phyloP scores from a whole-genome alignment of 2,113 vertebrate species.

The Heterochromis multidens region DNA sequence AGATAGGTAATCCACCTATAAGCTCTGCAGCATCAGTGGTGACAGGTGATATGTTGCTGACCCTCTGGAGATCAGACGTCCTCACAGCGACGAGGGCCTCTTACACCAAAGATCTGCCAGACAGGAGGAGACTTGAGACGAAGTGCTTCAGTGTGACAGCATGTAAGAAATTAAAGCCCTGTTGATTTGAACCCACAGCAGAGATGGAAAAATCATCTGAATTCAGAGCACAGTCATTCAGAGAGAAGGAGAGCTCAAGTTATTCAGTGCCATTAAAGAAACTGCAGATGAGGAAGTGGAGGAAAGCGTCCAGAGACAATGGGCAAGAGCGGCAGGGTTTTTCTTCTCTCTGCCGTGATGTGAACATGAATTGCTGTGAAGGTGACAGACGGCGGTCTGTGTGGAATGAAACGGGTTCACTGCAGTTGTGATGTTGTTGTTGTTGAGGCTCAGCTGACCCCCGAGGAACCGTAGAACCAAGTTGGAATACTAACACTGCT shows the following conservation, averaged over 20 bases:
- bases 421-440: not conserved
- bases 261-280: not conserved
- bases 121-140: not conserved
- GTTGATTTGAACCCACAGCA: not conserved
- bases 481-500: not conserved
- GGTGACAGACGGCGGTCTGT: not conserved
- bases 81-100: not conserved
- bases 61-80: not conserved
- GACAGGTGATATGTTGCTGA: not conserved
- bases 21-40: not conserved
- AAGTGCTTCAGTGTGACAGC: not conserved
- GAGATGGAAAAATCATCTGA: not conserved
- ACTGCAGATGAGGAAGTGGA: not conserved
- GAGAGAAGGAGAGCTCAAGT: not conserved
- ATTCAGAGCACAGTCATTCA: not conserved
- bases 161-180: not conserved
- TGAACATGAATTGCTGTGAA: conserved; percentile 6
- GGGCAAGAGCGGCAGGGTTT: not conserved
- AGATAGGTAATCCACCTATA: not conserved
- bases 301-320: not conserved
- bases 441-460: not conserved
- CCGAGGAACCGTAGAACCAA: not conserved
- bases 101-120: not conserved
- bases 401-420: not conserved
- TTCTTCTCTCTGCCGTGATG: not conserved